Conservation (phyloP, 2,888 invertebrate genomes). For the Apamea monoglypha region DNA sequence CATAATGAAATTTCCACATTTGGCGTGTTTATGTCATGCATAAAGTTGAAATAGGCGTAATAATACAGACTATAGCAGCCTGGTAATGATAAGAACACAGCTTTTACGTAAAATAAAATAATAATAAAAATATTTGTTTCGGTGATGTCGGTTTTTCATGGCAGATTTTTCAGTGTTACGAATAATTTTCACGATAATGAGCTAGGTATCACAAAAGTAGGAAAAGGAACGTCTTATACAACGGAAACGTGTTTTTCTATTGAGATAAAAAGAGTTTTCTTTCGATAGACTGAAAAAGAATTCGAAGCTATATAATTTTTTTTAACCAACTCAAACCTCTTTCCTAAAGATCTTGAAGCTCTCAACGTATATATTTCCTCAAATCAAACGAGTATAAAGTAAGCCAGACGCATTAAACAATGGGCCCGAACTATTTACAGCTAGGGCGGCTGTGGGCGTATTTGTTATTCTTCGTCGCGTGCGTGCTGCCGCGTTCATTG, state of each 20-base stretch:
- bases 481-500: conserved; percentile 76
- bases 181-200: conserved; percentile 47
- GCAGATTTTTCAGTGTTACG: conserved; percentile 48
- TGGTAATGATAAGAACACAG: conserved; percentile 52
- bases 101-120: conserved; percentile 52
- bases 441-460: conserved; percentile 67
- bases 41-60: conserved; percentile 65
- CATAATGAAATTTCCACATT: conserved; percentile 68
- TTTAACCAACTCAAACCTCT: not conserved
- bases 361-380: conserved; percentile 5
- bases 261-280: conserved; percentile 2
- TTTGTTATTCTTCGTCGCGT: conserved; percentile 71
- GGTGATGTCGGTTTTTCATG: conserved; percentile 53
- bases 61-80: conserved; percentile 54
- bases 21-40: conserved; percentile 64
- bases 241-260: conserved; percentile 10
- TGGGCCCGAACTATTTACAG: conserved; percentile 57
- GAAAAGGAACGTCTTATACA: conserved; percentile 6
- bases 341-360: not conserved
- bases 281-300: not conserved
- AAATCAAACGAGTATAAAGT: conserved; percentile 49
- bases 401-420: conserved; percentile 54
- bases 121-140: conserved; percentile 62
- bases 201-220: conserved; percentile 37
- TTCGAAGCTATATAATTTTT: not conserved